phyloP scores from a whole-genome alignment of 2,888 invertebrate species.

The Strigamia crassipes region DNA sequence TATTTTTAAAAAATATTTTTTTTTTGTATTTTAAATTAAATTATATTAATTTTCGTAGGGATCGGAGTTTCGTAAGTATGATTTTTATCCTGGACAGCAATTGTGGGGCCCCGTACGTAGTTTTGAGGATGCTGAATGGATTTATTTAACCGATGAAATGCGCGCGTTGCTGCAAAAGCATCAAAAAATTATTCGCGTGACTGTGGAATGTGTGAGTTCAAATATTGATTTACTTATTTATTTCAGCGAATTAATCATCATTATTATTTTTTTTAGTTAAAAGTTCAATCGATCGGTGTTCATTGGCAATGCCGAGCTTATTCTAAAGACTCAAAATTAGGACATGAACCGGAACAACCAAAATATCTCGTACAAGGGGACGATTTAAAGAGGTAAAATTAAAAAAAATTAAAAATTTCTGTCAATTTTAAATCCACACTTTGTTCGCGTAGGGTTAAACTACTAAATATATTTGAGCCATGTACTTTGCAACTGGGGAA shows the following conservation, averaged over 20 bases:
- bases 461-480: slow-evolving; percentile 83
- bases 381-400: slow-evolving; percentile 69
- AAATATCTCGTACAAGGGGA: slow-evolving; percentile 72
- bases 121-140: slow-evolving; percentile 79
- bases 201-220: slow-evolving; percentile 71
- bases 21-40: neutral
- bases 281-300: slow-evolving; percentile 79
- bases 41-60: slow-evolving; percentile 57
- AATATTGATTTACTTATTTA: neutral
- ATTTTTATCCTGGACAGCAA: slow-evolving; percentile 74
- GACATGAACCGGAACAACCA: slow-evolving; percentile 68
- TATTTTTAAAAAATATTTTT: no score
- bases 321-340: slow-evolving; percentile 53
- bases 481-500: slow-evolving; percentile 89
- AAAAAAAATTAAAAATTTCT: no score
- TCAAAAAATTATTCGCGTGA: slow-evolving; percentile 62
- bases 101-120: slow-evolving; percentile 74
- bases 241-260: neutral
- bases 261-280: slow-evolving; percentile 61
- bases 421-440: no score
- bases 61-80: slow-evolving; percentile 64
- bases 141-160: slow-evolving; percentile 62
- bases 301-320: slow-evolving; percentile 78
- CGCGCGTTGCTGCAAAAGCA: slow-evolving; percentile 52
- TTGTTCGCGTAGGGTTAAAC: slow-evolving; percentile 67